Base-by-base conservation (phyloP, 1,140 invertebrate species). In the Drosophila setifemur region DNA sequence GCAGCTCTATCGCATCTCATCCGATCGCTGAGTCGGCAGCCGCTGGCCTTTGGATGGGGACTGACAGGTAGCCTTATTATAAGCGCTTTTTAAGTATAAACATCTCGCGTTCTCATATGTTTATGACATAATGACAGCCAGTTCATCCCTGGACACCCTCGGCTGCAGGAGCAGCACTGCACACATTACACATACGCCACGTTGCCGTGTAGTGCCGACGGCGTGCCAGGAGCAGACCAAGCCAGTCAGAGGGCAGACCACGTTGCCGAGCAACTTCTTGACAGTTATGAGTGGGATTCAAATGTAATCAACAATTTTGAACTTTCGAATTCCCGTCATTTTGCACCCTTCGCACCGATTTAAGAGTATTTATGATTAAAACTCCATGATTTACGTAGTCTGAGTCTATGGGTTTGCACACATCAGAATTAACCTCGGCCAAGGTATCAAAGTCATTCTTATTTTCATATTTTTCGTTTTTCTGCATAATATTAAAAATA, bases 251-350 rank as follows among this genome's bases (percentile, higher is more conserved):
- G 19, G 11, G 14, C 14, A 14, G 40, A 44, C 16, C 19, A 37
- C 7, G 29, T 35, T 35, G 39, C 35, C 35, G 42, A 58, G 67
- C 19, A 55, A 78, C 74, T 78, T 66, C 74, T 54, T 83, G 78
- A 83, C 78, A 85, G 69, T 83, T 78, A 85, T 85, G 78, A 85
- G 79, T 77, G 68, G 73, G 79, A 85, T 85, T 83, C 79, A 85
- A 85, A 85, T 83, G 79, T 78, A 85, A 83, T 78, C 78, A 83
- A 77, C 69, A 53, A 73, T 53, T 78, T 70, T 82, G 55, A 66
- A 77, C 45, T 66, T 55, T 50, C 42, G 33, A 49, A 57, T 43
- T 14, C 60, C 42, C 57, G 21, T 18, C 40, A 31, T 40, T 9
- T 28, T 25, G 33, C 57, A 44, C 44, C 55, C 52, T 18, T 35